phyloP scores from a whole-genome alignment of 2,797 vertebrate genomes.

The Peromyscus aztecus region DNA sequence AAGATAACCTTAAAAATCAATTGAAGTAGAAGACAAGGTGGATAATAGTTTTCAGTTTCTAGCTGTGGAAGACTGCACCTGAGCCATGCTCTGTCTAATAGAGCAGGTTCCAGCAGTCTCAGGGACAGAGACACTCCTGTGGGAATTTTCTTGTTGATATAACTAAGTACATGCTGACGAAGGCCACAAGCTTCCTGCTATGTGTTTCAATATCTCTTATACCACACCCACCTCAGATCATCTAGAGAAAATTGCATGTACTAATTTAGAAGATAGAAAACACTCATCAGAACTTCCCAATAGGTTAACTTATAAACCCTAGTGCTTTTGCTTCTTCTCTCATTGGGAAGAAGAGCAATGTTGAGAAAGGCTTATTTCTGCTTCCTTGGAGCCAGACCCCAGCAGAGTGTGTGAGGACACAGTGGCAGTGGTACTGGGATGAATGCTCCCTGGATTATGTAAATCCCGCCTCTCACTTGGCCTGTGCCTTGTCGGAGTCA shows the following conservation, averaged over 20 bases:
- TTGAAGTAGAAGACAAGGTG: background rate
- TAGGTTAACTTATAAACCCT: background rate
- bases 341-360: background rate
- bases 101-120: background rate
- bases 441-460: background rate
- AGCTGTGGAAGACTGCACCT: background rate
- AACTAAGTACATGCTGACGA: background rate
- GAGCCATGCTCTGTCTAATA: background rate
- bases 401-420: too few relatives aligned
- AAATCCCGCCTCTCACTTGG: background rate
- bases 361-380: background rate
- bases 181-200: background rate
- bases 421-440: rapidly evolving
- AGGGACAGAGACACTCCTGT: background rate
- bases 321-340: background rate
- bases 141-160: background rate
- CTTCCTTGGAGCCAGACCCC: background rate
- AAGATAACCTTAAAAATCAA: background rate
- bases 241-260: background rate
- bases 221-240: background rate
- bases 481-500: background rate
- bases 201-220: background rate
- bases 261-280: background rate
- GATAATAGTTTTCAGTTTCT: background rate
- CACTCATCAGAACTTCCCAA: slow-evolving; percentile 3